Conservation (phyloP, 37 sponge, comb jelly and placozoan genomes). For the Oscarella lobularis region DNA sequence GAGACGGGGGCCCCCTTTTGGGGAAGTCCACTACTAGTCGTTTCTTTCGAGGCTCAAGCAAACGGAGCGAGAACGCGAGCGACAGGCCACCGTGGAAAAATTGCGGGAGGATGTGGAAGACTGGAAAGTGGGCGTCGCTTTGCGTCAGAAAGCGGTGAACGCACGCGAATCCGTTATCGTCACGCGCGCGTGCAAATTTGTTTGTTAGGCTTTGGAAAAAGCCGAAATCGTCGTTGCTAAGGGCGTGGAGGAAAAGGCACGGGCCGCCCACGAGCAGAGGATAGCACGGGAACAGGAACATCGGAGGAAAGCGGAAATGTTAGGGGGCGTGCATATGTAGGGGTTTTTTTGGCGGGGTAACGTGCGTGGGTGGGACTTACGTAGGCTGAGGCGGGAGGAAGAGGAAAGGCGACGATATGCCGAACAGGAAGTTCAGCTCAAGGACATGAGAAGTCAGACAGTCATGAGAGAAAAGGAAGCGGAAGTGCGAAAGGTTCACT, state of each 20-base stretch:
- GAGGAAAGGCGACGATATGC: background rate
- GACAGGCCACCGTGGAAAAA: background rate
- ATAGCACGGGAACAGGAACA: background rate
- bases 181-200: background rate
- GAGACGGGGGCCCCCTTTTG: background rate
- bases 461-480: background rate
- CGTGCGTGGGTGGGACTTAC: background rate
- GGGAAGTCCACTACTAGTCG: background rate
- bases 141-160: background rate
- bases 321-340: background rate
- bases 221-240: background rate
- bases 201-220: background rate
- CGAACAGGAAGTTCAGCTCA: background rate
- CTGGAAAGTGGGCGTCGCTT: background rate
- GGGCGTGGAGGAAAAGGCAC: background rate
- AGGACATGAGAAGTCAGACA: background rate
- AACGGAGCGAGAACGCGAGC: background rate
- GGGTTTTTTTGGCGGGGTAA: background rate
- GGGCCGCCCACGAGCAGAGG: background rate
- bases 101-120: background rate
- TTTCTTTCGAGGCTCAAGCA: background rate
- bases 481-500: background rate
- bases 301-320: background rate
- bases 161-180: background rate
- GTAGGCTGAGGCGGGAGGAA: background rate